A percentile compares a stretch with the other conserved stretches of the same genome.
These are phyloP conservation scores for Gobius niger DNA, from an alignment of 2,113 vertebrate species.

Conservation along the genomic window DNA sequence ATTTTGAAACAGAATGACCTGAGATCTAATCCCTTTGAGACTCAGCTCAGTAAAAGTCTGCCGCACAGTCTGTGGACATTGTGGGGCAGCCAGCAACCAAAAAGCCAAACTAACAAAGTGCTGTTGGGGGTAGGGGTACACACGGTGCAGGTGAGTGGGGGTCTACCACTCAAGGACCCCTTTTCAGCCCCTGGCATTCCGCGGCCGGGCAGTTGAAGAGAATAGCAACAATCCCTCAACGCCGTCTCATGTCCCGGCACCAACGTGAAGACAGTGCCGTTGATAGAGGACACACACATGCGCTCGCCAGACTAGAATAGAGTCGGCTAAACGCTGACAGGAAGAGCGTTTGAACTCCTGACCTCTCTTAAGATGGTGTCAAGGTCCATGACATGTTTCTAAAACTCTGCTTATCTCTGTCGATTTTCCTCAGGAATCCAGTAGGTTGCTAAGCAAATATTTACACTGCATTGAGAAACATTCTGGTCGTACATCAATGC, in stretches of 20 bases:
- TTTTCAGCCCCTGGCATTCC: slow-evolving; percentile 59
- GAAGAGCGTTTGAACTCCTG: slow-evolving; percentile 23
- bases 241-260: slow-evolving; percentile 15
- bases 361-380: slow-evolving; percentile 9
- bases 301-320: slow-evolving; percentile 1
- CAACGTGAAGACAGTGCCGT: slow-evolving; percentile 25
- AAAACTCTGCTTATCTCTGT: neutral
- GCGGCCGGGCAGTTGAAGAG: slow-evolving; percentile 48
- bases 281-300: slow-evolving; percentile 42
- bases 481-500: neutral
- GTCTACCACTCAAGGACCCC: slow-evolving; percentile 58
- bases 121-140: slow-evolving; percentile 28
- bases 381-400: neutral
- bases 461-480: slow-evolving; percentile 14
- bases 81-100: neutral
- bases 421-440: slow-evolving; percentile 9
- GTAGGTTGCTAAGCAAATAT: slow-evolving; percentile 21
- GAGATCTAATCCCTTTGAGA: slow-evolving; percentile 11
- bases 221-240: slow-evolving; percentile 19
- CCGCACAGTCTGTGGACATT: slow-evolving; percentile 2
- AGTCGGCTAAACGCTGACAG: slow-evolving; percentile 7
- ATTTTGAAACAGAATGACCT: slow-evolving; percentile 37
- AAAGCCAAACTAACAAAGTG: slow-evolving; percentile 6
- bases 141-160: slow-evolving; percentile 52
- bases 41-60: neutral